phyloP scores from a whole-genome alignment of 2,888 invertebrate species.

The Chrysolina haemoptera region DNA sequence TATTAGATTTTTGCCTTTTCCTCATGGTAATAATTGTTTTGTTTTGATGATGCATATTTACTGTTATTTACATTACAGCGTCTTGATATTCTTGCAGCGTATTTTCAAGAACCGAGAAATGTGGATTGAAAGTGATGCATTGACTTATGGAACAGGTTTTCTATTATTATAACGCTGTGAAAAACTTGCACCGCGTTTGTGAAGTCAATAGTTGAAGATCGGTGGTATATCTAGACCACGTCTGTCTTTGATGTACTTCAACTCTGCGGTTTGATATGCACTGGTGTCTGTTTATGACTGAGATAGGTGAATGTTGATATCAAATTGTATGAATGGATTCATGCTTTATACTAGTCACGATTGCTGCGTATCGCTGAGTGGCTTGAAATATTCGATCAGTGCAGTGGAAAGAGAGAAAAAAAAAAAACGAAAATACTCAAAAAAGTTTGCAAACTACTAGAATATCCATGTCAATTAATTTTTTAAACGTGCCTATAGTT shows the following conservation, averaged over 20 bases:
- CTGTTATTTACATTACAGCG: constrained; percentile 48
- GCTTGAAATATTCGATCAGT: background rate
- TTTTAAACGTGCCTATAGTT: no score
- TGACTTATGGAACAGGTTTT: constrained; percentile 17
- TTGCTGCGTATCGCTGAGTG: background rate
- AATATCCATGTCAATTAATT: no score
- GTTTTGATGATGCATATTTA: constrained; percentile 63
- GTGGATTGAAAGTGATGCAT: constrained; percentile 19
- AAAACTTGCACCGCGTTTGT: constrained; percentile 5
- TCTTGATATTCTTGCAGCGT: constrained; percentile 27
- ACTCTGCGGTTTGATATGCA: background rate
- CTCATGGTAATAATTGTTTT: constrained; percentile 62
- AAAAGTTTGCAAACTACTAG: no score
- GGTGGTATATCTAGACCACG: constrained; percentile 19
- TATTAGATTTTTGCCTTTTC: constrained; percentile 67
- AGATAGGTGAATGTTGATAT: background rate
- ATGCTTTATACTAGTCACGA: background rate
- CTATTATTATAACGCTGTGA: constrained; percentile 9
- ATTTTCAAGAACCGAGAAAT: constrained; percentile 16
- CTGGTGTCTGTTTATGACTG: background rate
- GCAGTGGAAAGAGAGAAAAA: background rate
- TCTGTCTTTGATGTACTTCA: background rate
- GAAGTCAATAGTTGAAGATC: constrained; percentile 4
- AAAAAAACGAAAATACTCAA: no score
- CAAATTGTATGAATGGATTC: background rate